Conservation (phyloP, 37 sponge, comb jelly and placozoan species). For the Sycon ciliatum region DNA sequence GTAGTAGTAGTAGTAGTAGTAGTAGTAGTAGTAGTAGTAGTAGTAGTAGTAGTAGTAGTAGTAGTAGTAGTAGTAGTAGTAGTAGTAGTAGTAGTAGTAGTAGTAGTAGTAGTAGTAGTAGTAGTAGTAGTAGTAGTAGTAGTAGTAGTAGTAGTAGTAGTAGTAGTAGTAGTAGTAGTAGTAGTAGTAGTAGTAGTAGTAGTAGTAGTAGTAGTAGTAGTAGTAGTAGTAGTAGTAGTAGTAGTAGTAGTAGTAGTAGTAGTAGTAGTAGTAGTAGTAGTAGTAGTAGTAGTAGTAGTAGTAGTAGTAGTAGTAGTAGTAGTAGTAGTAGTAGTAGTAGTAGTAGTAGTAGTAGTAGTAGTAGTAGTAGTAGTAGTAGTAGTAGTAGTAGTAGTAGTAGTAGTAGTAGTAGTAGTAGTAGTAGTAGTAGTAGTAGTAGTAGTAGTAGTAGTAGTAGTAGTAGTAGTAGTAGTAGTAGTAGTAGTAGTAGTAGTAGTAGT, state of each 20-base stretch:
- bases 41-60: conserved; percentile 2
- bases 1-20: conserved; percentile 9
- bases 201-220: conserved; percentile 9
- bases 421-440: conserved; percentile 9
- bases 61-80: conserved; percentile 9
- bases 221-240: conserved; percentile 2
- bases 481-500: conserved; percentile 9
- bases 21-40: conserved; percentile 9
- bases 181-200: conserved; percentile 9
- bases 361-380: conserved; percentile 9
- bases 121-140: conserved; percentile 9
- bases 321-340: conserved; percentile 2
- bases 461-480: conserved; percentile 9
- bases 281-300: conserved; percentile 9
- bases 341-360: conserved; percentile 9
- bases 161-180: conserved; percentile 2
- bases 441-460: conserved; percentile 2
- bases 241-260: conserved; percentile 9
- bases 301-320: conserved; percentile 9
- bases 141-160: conserved; percentile 9
- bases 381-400: conserved; percentile 2
- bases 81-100: conserved; percentile 9
- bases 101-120: conserved; percentile 2
- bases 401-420: conserved; percentile 9
- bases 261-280: conserved; percentile 2